Evolutionary conservation across 2,113 vertebrate species (phyloP), one percentile per base, ranked within the genome.

Genomic region (Prionailurus viverrinus): DNA sequence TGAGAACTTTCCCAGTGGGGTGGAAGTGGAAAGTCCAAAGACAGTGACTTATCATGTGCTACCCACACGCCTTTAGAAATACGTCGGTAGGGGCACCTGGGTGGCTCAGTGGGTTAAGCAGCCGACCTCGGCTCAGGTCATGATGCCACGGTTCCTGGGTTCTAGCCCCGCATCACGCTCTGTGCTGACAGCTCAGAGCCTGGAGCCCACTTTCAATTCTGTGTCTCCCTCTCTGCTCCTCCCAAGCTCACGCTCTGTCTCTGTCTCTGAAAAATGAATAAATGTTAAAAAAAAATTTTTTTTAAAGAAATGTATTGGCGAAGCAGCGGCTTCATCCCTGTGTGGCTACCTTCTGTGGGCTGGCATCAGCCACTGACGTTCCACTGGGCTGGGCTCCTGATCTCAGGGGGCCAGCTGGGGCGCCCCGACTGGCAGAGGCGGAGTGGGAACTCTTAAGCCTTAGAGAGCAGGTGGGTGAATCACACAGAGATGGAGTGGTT

Each of bases 301-400:
- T 53, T 53, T 53, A 15, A 16, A 76, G 53, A 89, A 83, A 48
- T 25, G 1, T 2, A 4, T 14, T 13, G 1, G 74, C 14, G 13
- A 41, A 58, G 58, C 31, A n/a, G 36, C 0, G 1, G 58, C 78
- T 6, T 48, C 8, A 0, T 36, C 51, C 16, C 14, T 7, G 1
- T 12, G 29, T 6, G 0, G 45, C 76, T n/a, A 27, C 36, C 71
- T 33, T 39, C 58, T 13, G 21, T 8, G 27, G 36, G 12, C 36
- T 25, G 69, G 13, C 1, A 2, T 19, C 65, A 78, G 10, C 14
- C 21, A 16, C 27, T 10, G 15, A 5, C 2, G 11, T 53, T 25
- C 29, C 23, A 9, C 27, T 5, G 41, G 36, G 39, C 1, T 0
- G 53, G 10, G n/a, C 23, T 73, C n/a, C 86, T 71, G 39, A 48